Evolutionary conservation across 64 coral and sea anemone genomes (phyloP).

Genomic region (Anthopleura sola): DNA sequence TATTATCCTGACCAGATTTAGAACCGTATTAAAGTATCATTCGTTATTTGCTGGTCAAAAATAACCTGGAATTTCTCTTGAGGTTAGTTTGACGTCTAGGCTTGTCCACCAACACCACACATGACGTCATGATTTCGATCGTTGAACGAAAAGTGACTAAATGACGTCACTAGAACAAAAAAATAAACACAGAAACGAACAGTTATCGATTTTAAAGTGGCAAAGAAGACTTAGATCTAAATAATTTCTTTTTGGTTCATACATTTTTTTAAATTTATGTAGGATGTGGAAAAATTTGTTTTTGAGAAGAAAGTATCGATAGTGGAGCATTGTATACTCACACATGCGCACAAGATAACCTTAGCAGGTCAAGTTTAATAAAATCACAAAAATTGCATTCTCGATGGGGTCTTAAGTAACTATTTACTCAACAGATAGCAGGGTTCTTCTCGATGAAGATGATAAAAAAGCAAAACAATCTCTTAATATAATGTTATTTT

Average conservation of each 20-base stretch:
- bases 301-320: background rate
- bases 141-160: background rate
- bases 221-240: background rate
- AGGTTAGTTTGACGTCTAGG: too few relatives aligned
- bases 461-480: slow-evolving; percentile 1
- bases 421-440: slow-evolving; percentile 9
- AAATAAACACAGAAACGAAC: too few relatives aligned
- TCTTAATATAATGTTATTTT: background rate
- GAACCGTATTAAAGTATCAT: too few relatives aligned
- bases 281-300: background rate
- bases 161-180: too few relatives aligned
- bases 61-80: background rate
- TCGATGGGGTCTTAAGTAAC: background rate
- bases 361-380: background rate
- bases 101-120: too few relatives aligned
- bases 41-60: too few relatives aligned
- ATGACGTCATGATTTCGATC: background rate
- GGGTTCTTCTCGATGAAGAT: background rate
- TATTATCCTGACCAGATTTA: too few relatives aligned
- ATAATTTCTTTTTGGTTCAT: background rate
- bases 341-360: background rate
- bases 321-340: background rate
- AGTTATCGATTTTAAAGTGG: background rate
- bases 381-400: background rate
- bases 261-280: background rate